Conservation (phyloP, 23 tunicate species). For the Corella eumyota region DNA sequence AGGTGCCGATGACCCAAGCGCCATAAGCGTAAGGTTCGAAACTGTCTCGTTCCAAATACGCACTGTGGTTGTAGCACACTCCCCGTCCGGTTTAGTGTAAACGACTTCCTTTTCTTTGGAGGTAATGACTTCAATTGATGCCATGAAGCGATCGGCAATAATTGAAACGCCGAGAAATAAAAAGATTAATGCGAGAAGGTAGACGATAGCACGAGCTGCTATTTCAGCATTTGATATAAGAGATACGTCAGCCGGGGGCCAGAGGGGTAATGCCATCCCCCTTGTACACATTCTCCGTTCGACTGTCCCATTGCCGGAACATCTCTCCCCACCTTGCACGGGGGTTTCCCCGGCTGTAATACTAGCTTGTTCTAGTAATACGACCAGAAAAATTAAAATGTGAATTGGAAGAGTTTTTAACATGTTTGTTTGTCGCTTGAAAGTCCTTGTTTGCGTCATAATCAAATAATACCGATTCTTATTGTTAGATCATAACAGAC, state of each 20-base stretch:
- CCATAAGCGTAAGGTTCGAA: slow-evolving; percentile 96
- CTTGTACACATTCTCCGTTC: slow-evolving; percentile 36
- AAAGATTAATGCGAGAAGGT: slow-evolving; percentile 57
- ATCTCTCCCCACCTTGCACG: slow-evolving; percentile 6
- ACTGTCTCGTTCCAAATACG: slow-evolving; percentile 98
- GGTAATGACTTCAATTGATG: slow-evolving; percentile 97
- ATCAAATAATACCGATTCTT: too few relatives aligned
- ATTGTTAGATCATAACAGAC: too few relatives aligned
- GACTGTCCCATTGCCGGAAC: slow-evolving; percentile 13
- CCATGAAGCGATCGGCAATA: slow-evolving; percentile 98
- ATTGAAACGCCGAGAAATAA: slow-evolving; percentile 97
- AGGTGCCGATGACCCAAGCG: slow-evolving; percentile 96
- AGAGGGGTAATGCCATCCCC: slow-evolving; percentile 53
- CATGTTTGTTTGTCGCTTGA: too few relatives aligned
- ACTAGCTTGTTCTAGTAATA: too few relatives aligned
- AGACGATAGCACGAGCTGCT: slow-evolving; percentile 76
- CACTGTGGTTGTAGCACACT: slow-evolving; percentile 48
- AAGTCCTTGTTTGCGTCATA: too few relatives aligned
- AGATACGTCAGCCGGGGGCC: slow-evolving; percentile 61
- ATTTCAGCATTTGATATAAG: slow-evolving; percentile 39
- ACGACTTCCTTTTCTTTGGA: slow-evolving; percentile 90
- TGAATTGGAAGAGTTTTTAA: too few relatives aligned
- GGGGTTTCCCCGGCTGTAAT: not conserved
- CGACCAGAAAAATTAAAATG: too few relatives aligned
- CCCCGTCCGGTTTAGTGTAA: slow-evolving; percentile 47